Evolutionary conservation across 2,888 invertebrate genomes (phyloP).

Genomic region (Chymomyza fuscimana): DNA sequence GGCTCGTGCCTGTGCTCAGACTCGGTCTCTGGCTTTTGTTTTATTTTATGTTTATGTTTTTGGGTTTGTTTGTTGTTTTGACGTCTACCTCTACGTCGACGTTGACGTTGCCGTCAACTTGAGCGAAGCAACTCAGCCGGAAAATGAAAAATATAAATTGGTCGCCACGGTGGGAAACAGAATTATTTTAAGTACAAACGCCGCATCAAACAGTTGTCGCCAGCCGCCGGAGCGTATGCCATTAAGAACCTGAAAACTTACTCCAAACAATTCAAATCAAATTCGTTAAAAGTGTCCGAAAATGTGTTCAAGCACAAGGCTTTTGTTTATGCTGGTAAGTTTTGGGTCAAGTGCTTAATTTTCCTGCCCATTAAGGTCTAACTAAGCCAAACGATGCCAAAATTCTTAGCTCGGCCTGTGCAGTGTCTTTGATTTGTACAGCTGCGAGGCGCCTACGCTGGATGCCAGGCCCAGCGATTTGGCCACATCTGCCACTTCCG

Average conservation of each 20-base stretch:
- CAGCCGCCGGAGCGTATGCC: neutral
- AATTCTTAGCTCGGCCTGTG: neutral
- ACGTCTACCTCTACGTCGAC: constrained; percentile 27
- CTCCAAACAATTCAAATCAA: neutral
- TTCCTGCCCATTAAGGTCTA: neutral
- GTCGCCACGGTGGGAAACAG: constrained; percentile 68
- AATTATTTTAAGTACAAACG: constrained; percentile 71
- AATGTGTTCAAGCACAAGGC: constrained; percentile 3
- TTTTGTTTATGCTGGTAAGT: constrained; percentile 7
- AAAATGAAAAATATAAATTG: constrained; percentile 78
- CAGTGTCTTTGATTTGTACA: neutral
- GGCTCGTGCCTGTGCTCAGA: neutral
- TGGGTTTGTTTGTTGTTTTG: constrained; percentile 54
- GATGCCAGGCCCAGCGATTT: constrained; percentile 55
- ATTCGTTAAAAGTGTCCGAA: neutral
- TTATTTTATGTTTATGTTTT: constrained; percentile 15
- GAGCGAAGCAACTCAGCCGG: constrained; percentile 75
- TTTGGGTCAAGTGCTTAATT: neutral
- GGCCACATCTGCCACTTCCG: constrained; percentile 74
- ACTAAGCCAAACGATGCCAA: neutral
- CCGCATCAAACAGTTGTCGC: constrained; percentile 53
- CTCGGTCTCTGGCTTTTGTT: constrained; percentile 32
- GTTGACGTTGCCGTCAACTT: constrained; percentile 31
- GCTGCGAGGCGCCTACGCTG: constrained; percentile 12
- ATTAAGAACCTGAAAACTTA: neutral